Evolutionary conservation across 2,797 vertebrate species (phyloP), one percentile per base, ranked within the genome.

Genomic region (Sphenodon punctatus): DNA sequence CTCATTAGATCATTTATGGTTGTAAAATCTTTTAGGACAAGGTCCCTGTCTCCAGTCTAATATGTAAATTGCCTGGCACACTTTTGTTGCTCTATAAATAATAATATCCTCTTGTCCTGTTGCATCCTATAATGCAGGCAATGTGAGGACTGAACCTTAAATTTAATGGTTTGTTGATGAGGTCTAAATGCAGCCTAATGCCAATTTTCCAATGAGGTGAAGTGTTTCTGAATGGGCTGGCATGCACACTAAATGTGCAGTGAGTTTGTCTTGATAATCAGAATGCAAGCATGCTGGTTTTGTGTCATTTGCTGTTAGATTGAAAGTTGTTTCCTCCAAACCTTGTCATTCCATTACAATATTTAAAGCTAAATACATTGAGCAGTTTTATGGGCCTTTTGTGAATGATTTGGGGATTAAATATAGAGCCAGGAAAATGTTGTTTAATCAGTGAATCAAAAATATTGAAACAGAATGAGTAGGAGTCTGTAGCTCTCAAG

Each of bases 231-330:
- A 86, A 86, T 64, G 45, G 36, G 7, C 13, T 84, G 75, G 27
- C 51, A 71, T 60, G 38, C 38, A 65, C 43, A 19, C 59, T 48
- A 74, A 73, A 59, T 82, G 19, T 17, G 8, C 41, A 58, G 53
- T 82, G 59, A 83, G 67, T 86, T 87, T 75, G 22, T 39, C 86
- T 84, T 76, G 22, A 55, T 64, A 91, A 78, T 82, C 55, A 71
- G 46, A 66, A 61, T 63, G 16, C 71, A 86, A 83, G 30, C 64
- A 74, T 61, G 32, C 32, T 58, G 64, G 9, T 41, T 89, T 77
- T 86, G 51, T 65, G 56, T 86, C 30, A 82, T 88, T 90, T 91
- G 80, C 59, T 91, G 63, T 90, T 81, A 68, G 86, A 86, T 10
- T 61, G 23, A 61, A 80, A 72, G 19, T 30, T 46, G 4, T 56